These are phyloP conservation scores for Conops quadrifasciatus DNA, from an alignment of 2,888 invertebrate species.

Conservation along the genomic window DNA sequence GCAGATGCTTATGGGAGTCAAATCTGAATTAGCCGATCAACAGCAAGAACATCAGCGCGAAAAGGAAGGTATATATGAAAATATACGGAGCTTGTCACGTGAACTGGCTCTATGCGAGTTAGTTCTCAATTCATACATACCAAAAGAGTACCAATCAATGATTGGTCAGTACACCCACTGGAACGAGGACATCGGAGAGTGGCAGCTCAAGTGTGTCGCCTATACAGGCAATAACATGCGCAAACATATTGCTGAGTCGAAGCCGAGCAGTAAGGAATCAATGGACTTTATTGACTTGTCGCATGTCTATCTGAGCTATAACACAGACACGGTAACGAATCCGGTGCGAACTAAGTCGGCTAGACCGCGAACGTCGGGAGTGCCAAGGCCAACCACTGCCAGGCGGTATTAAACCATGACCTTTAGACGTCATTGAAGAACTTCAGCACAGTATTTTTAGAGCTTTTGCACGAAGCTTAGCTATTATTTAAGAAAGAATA, in stretches of 20 bases:
- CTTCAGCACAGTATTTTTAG: too few species aligned
- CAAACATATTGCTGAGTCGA: conserved; percentile 69
- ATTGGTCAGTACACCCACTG: conserved; percentile 93
- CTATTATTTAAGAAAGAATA: too few species aligned
- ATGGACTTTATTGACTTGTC: conserved; percentile 71
- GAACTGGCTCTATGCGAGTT: conserved; percentile 92
- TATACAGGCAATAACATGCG: conserved; percentile 99
- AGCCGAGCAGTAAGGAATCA: conserved; percentile 64
- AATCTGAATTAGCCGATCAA: conserved; percentile 84
- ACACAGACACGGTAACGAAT: conserved; percentile 68
- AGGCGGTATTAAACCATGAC: conserved; percentile 55
- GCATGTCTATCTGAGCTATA: conserved; percentile 74
- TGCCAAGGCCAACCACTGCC: conserved; percentile 68
- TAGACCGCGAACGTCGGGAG: conserved; percentile 67
- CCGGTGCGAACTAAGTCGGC: conserved; percentile 68
- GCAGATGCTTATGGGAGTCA: conserved; percentile 84
- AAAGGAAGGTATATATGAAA: conserved; percentile 95
- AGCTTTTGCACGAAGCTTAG: too few species aligned
- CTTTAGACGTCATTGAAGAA: too few species aligned
- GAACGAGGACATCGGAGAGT: conserved; percentile 99
- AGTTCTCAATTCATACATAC: conserved; percentile 92
- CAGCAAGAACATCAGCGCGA: conserved; percentile 96
- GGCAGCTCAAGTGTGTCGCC: conserved; percentile 97
- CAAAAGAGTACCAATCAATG: conserved; percentile 89
- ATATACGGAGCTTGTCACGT: conserved; percentile 86